Evolutionary conservation across 1,140 invertebrate genomes (phyloP).

Genomic region (Drosophila malerkotliana): DNA sequence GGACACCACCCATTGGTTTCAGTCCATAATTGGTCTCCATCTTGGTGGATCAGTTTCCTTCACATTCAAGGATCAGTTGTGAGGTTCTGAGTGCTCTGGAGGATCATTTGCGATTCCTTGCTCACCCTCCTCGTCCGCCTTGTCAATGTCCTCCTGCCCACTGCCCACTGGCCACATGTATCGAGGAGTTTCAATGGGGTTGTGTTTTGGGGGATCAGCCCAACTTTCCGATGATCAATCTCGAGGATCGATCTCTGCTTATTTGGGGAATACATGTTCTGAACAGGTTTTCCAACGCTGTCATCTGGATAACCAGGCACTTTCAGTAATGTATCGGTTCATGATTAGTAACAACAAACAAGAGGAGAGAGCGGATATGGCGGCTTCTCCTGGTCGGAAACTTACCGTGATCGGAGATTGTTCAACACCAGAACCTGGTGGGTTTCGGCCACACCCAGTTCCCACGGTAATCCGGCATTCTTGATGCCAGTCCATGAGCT

Average conservation of each 20-base stretch:
- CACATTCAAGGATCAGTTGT: neutral
- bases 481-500: constrained; percentile 99
- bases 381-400: constrained; percentile 54
- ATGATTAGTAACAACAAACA: constrained; percentile 81
- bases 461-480: constrained; percentile 98
- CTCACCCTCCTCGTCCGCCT: constrained; percentile 18
- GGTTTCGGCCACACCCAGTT: constrained; percentile 98
- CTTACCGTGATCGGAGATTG: constrained; percentile 93
- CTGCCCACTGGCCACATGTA: constrained; percentile 45
- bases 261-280: constrained; percentile 39
- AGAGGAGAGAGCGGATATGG: constrained; percentile 39
- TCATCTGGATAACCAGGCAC: constrained; percentile 80
- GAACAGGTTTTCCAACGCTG: constrained; percentile 74
- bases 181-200: constrained; percentile 45
- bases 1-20: neutral
- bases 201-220: constrained; percentile 41
- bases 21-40: neutral
- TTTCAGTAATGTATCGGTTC: constrained; percentile 77
- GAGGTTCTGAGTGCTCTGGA: neutral
- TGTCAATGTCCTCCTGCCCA: constrained; percentile 41
- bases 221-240: constrained; percentile 46
- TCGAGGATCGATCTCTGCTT: constrained; percentile 35
- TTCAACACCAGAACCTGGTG: constrained; percentile 98
- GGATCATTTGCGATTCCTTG: constrained; percentile 1
- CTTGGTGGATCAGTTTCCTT: neutral